Evolutionary conservation across 2,797 vertebrate genomes (phyloP).

Genomic region (Salarias fasciatus): DNA sequence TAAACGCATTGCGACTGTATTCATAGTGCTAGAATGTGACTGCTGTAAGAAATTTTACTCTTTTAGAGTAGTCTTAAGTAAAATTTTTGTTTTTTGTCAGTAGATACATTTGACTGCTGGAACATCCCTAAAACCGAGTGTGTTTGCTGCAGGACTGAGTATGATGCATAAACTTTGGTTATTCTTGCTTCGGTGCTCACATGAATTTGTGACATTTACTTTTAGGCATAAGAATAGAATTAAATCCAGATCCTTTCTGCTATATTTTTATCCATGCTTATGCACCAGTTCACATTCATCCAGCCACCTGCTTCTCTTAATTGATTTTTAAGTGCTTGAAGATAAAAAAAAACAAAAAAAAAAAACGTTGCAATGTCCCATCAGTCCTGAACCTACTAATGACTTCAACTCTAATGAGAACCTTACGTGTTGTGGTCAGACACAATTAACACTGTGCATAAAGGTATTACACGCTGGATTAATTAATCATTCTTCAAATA

Average conservation of each 20-base stretch:
- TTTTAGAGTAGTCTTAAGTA: no score
- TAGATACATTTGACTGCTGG: no score
- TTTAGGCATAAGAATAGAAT: conserved; percentile 30
- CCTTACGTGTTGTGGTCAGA: conserved; percentile 33
- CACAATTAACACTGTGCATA: conserved; percentile 26
- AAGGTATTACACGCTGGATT: conserved; percentile 51
- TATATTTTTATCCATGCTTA: conserved; percentile 7
- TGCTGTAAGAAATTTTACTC: no score
- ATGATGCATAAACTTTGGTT: no score
- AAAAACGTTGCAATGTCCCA: conserved; percentile 29
- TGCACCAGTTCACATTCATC: conserved; percentile 1
- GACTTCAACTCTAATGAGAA: conserved; percentile 36
- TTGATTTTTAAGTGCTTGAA: conserved; percentile 41
- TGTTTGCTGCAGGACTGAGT: no score
- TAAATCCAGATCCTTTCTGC: conserved; percentile 23
- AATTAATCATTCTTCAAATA: conserved; percentile 67
- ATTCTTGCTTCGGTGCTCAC: background rate
- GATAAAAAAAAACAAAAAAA: conserved; percentile 28
- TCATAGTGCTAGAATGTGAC: no score
- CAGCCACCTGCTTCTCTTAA: conserved; percentile 18
- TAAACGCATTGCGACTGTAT: no score
- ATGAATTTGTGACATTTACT: conserved; percentile 25
- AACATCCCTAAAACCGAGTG: no score
- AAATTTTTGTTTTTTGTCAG: no score
- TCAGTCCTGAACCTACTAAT: conserved; percentile 29